These are phyloP conservation scores for Conger conger DNA, from an alignment of 2,113 vertebrate genomes.

Conservation along the genomic window DNA sequence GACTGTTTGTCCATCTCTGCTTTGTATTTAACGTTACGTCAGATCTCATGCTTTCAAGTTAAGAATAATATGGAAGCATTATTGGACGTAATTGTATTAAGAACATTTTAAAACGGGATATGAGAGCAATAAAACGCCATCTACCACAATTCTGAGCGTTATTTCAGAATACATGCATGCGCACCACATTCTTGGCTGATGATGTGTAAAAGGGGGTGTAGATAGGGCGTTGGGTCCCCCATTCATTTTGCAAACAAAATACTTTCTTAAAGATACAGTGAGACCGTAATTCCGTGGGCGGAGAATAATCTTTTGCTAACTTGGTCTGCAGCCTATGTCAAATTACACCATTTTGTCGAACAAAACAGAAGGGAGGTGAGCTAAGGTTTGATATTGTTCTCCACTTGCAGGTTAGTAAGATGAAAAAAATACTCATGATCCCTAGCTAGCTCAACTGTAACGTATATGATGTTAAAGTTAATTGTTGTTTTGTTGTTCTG, in stretches of 20 bases:
- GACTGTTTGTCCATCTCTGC: not conserved
- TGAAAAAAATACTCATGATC: not conserved
- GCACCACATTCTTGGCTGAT: slow-evolving; percentile 52
- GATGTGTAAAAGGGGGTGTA: slow-evolving; percentile 53
- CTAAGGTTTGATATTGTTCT: not conserved
- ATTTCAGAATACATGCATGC: slow-evolving; percentile 19
- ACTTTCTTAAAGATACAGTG: slow-evolving; percentile 51
- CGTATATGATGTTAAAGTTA: not conserved
- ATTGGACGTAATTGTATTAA: not conserved
- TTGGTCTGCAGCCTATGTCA: slow-evolving; percentile 18
- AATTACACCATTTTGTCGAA: slow-evolving; percentile 22
- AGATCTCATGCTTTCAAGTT: not conserved
- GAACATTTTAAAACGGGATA: not conserved
- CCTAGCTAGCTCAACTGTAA: not conserved
- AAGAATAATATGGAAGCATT: not conserved
- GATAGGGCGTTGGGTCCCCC: slow-evolving; percentile 65
- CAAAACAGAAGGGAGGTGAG: slow-evolving; percentile 27
- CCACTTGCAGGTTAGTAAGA: not conserved
- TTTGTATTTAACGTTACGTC: not conserved
- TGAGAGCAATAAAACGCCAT: slow-evolving; percentile 54
- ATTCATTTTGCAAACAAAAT: slow-evolving; percentile 66
- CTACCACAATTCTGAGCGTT: slow-evolving; percentile 51
- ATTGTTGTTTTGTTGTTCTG: not conserved
- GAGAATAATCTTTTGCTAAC: slow-evolving; percentile 17
- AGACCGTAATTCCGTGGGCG: slow-evolving; percentile 27